A percentile compares a stretch with the other conserved stretches of the same genome.
These are phyloP conservation scores for Acromyrmex echinatior DNA, from an alignment of 1,140 invertebrate genomes.

Conservation along the genomic window DNA sequence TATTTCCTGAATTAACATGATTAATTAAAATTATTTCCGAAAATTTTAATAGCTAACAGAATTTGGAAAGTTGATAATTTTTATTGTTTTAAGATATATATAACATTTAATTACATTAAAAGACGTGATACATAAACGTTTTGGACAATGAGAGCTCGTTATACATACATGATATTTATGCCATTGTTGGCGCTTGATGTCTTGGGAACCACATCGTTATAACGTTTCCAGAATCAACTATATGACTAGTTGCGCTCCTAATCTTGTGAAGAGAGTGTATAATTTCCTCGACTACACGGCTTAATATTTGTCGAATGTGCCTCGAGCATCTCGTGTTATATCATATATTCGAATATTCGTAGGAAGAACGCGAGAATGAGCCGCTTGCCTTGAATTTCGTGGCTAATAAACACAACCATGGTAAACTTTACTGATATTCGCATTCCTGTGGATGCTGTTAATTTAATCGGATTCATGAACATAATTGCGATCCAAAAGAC, in stretches of 20 bases:
- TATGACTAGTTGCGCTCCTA: constrained; percentile 56
- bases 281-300: constrained; percentile 60
- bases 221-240: constrained; percentile 30
- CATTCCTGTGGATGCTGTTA: constrained; percentile 39
- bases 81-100: background rate
- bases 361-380: constrained; percentile 26
- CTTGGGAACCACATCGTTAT: constrained; percentile 3
- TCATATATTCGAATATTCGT: constrained; percentile 44
- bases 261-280: constrained; percentile 60
- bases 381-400: constrained; percentile 65
- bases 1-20: background rate
- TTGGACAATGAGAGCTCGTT: constrained; percentile 11
- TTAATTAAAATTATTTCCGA: background rate
- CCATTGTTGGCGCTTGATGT: background rate
- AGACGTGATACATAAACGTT: background rate
- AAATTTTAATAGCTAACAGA: background rate
- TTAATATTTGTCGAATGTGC: constrained; percentile 68
- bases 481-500: constrained; percentile 29
- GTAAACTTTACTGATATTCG: constrained; percentile 69
- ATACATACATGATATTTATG: background rate
- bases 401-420: constrained; percentile 71
- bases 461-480: constrained; percentile 53
- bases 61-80: background rate
- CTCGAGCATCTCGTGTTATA: constrained; percentile 50
- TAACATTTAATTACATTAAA: background rate